Evolutionary conservation across 2,797 vertebrate genomes (phyloP).

Genomic region (Lerista edwardsae): DNA sequence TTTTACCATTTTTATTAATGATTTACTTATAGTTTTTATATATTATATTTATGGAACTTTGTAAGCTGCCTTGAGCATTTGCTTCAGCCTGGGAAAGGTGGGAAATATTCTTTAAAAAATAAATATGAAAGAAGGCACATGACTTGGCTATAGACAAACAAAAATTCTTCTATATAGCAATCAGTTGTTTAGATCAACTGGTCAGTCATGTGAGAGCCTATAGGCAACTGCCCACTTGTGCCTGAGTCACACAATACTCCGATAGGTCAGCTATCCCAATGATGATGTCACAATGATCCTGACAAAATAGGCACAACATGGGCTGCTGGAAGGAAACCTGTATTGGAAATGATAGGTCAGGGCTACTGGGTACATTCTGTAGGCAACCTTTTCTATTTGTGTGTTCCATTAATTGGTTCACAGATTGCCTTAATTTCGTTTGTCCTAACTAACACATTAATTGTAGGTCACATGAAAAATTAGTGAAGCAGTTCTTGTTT

Average conservation of each 20-base stretch:
- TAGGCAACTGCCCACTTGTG: not conserved
- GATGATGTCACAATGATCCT: not conserved
- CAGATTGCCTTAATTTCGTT: not conserved
- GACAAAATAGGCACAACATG: not conserved
- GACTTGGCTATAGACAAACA: slow-evolving; percentile 3
- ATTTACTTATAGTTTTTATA: no score
- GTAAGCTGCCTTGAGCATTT: no score
- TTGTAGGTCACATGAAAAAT: not conserved
- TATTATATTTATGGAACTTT: no score
- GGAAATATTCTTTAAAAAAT: not conserved
- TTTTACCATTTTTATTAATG: no score
- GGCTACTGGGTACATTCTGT: not conserved
- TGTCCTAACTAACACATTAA: not conserved
- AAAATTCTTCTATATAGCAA: not conserved
- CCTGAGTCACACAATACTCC: not conserved
- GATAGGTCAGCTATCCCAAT: not conserved
- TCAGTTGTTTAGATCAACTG: not conserved
- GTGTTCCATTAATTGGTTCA: not conserved
- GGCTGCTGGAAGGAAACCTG: not conserved
- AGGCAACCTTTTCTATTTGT: not conserved
- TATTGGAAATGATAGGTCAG: not conserved
- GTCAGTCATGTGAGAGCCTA: not conserved
- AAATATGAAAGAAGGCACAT: not conserved
- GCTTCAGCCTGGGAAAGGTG: no score
- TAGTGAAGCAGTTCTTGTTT: no score